Evolutionary conservation across 2,113 vertebrate species (phyloP), one percentile per base, ranked within the genome.

Genomic region (Psettodes erumei): DNA sequence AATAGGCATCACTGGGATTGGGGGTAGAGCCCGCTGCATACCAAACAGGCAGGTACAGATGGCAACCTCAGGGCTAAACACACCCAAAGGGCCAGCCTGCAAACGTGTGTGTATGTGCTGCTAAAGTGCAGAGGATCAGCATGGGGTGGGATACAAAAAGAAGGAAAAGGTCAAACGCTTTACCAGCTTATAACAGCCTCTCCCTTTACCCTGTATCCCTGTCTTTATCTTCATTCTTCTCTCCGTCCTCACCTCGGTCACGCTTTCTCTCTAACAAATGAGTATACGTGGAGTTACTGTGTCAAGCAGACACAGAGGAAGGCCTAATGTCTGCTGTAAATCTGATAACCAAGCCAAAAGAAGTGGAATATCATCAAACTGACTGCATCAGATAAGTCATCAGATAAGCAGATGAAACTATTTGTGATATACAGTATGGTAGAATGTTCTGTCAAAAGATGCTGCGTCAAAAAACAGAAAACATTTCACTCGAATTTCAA

Each of bases 11-110:
- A 21, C 30, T 55, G 74, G 51, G 43, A 75, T 33, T 83, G 66
- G 62, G 64, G 72, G 77, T 59, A 77, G 70, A 89, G 60, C 72
- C 60, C 58, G 51, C 38, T 77, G 88, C 83, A 90, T 85, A 89
- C 81, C 85, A 89, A 91, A 65, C 76, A 92, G 88, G 80, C 71
- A 90, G 83, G 87, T 89, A 84, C 85, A 90, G 86, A 90, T 90
- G 89, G 88, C 63, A 79, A 89, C 86, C 79, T 86, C 72, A 80
- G 84, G 79, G 84, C 84, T 87, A 89, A 90, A 87, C 82, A 86
- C 76, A 86, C 84, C 83, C 86, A 37, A 59, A 77, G 80, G 88
- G 79, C 55, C 37, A 32, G 51, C 59, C 5, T 54, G 81, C 16
- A 6, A 42, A 47, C 13, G 25, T 78, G 69, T 62, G 62, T 63